Evolutionary conservation across 37 sponge, comb jelly and placozoan species (phyloP), one percentile per base, ranked within the genome.

Genomic region (Oscarella lobularis): DNA sequence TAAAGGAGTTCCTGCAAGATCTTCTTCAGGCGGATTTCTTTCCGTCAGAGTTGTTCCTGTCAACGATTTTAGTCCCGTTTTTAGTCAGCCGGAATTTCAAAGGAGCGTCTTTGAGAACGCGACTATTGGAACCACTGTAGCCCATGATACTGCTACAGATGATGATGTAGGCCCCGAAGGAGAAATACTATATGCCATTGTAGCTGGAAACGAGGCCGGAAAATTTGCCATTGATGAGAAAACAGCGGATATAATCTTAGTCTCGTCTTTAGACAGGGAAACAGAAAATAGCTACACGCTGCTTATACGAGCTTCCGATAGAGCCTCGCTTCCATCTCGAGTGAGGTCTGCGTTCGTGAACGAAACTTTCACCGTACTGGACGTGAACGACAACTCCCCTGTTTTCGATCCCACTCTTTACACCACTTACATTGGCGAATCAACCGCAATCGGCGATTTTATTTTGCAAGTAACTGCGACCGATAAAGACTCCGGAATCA

Each of bases 181-280:
- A 4, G 4, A 30, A 4, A 20, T 68, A 4, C 5, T 30, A 4
- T 68, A 68, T 35, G 6, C 31, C 29, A 5, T 68, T 5, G 20
- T 48, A 9, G 29, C 29, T 34, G 71, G 71, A 4, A 14, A 4
- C 71, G 71, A 68, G 35, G 33, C 6, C 6, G 71, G 31, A 34
- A 5, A 29, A 35, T 71, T 78, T 66, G 36, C 5, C 1, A 70
- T 85, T n/a, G 67, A 78, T 36, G 5, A 41, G 34, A 4, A 35
- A 1, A 81, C 81, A 73, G 89, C 85, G 4, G 34, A 33, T 27
- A 39, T 88, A 38, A 84, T 75, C 38, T 66, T 85, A 20, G 2
- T 1, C 0, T 32, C 72, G 27, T 1, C 73, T 35, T 39, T 88
- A 0, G 80, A 84, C 68, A 82, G 35, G 39, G 85, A 82, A 5